These are phyloP conservation scores for Myotis pilosus DNA, from an alignment of 2,797 vertebrate genomes.

Conservation along the genomic window DNA sequence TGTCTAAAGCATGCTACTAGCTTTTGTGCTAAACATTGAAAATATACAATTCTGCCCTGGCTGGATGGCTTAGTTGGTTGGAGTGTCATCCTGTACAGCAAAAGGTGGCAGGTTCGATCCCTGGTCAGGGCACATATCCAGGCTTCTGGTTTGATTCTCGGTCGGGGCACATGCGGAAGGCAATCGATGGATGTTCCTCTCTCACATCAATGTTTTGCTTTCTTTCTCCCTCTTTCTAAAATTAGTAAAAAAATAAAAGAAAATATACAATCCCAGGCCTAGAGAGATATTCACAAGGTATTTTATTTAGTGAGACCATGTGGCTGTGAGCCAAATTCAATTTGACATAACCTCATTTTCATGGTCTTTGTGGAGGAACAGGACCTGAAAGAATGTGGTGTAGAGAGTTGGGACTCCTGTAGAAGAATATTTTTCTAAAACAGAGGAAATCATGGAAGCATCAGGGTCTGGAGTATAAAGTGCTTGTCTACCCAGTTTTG, in stretches of 20 bases:
- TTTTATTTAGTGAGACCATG: background rate
- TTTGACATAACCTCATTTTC: constrained; percentile 11
- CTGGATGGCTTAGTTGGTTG: background rate
- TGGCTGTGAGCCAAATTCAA: background rate
- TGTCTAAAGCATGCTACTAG: background rate
- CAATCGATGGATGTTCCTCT: background rate
- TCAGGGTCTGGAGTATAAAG: background rate
- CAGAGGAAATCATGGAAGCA: constrained; percentile 4
- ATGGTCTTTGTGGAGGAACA: background rate
- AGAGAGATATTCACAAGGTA: background rate
- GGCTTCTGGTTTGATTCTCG: background rate
- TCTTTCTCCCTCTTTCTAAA: background rate
- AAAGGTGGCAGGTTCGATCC: background rate
- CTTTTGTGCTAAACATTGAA: background rate
- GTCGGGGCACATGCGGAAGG: background rate
- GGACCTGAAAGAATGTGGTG: background rate
- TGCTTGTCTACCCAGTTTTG: constrained; percentile 35
- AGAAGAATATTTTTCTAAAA: constrained; percentile 49
- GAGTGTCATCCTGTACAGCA: background rate
- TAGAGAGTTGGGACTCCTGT: background rate
- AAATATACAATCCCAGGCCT: background rate
- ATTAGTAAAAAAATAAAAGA: background rate
- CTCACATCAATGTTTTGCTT: background rate
- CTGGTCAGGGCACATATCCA: background rate
- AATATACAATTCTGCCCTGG: background rate